Conservation (phyloP, 2,113 vertebrate species). For the Ammodytes marinus region DNA sequence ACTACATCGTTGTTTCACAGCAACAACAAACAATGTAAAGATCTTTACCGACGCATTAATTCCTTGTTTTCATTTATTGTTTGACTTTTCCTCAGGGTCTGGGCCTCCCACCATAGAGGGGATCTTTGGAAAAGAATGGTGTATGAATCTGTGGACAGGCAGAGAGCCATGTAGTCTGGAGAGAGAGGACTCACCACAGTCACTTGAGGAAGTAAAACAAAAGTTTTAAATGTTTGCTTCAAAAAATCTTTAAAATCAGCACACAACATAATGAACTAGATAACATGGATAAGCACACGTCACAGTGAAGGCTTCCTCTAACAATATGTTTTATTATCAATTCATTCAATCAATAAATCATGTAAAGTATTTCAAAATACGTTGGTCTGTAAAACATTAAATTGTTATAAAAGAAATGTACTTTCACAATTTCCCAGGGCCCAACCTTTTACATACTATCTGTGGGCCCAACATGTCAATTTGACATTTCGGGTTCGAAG, state of each 20-base stretch:
- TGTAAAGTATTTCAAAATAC: neutral
- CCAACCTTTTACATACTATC: no score
- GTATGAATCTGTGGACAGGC: constrained; percentile 80
- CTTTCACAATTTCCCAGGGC: neutral
- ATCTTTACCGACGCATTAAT: constrained; percentile 11
- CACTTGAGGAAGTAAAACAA: constrained; percentile 45
- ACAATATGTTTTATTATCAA: neutral
- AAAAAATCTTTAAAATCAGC: no score
- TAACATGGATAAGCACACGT: no score
- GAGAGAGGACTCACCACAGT: constrained; percentile 29
- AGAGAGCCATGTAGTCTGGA: constrained; percentile 49
- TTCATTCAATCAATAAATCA: neutral
- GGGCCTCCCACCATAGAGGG: constrained; percentile 74
- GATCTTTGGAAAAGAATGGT: constrained; percentile 84
- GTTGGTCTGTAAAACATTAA: neutral
- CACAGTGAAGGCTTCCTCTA: neutral
- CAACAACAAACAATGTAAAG: neutral
- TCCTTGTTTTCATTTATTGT: neutral
- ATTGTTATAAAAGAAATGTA: neutral
- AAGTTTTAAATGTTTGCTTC: neutral
- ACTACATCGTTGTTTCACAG: neutral
- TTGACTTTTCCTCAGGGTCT: constrained; percentile 31
- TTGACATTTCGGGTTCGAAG: neutral
- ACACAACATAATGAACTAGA: neutral
- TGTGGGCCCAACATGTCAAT: neutral